Conservation (phyloP, 2,113 vertebrate genomes). For the Pitta sordida region DNA sequence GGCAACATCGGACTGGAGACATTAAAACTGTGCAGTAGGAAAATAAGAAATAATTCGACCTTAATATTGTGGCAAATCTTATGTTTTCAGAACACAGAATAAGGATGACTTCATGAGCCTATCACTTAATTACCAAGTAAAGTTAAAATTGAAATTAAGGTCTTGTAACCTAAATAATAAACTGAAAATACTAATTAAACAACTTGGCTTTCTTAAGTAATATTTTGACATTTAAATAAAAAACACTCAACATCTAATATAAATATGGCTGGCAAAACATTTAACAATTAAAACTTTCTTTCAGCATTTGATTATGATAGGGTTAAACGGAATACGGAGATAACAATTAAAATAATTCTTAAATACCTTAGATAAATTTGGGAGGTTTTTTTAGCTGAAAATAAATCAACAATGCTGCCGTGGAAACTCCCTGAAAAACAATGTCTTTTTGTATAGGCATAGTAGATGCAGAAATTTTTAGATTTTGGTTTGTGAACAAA, state of each 20-base stretch:
- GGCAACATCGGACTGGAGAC: too few species aligned
- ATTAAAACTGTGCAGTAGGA: not conserved
- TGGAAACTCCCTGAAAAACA: not conserved
- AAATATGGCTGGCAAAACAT: not conserved
- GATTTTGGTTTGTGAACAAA: not conserved
- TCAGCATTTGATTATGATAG: not conserved
- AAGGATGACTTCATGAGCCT: not conserved
- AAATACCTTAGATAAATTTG: not conserved
- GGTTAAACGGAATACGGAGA: not conserved
- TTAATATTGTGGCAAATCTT: not conserved
- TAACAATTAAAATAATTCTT: not conserved
- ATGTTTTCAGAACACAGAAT: not conserved
- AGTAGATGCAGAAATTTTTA: not conserved
- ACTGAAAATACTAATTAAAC: not conserved
- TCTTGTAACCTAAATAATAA: not conserved
- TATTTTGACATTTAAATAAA: not conserved
- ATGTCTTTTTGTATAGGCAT: not conserved
- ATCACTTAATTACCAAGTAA: not conserved
- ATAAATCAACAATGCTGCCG: not conserved
- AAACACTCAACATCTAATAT: not conserved
- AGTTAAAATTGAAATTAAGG: not conserved
- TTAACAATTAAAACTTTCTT: not conserved
- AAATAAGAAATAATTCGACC: not conserved
- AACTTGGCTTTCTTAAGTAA: not conserved
- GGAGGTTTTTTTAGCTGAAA: not conserved